These are phyloP conservation scores for Boloria selene DNA, from an alignment of 2,888 invertebrate species.

Conservation along the genomic window DNA sequence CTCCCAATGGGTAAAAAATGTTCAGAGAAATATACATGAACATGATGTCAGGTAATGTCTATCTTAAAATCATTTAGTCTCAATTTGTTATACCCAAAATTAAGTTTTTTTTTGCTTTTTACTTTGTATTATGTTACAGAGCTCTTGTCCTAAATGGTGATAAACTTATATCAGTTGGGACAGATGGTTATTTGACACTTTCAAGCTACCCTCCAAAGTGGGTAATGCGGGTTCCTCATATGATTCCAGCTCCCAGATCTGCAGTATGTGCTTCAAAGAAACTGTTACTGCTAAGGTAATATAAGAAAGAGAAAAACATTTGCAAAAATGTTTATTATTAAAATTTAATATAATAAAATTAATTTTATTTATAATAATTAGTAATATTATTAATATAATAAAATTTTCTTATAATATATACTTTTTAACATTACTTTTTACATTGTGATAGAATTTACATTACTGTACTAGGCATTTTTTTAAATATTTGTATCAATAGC, in stretches of 20 bases:
- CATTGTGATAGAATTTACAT: too few species aligned
- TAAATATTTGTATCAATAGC: not conserved
- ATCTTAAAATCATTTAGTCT: not conserved
- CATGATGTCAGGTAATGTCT: conserved; percentile 88
- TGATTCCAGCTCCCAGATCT: conserved; percentile 84
- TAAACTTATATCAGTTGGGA: conserved; percentile 90
- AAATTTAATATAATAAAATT: too few species aligned
- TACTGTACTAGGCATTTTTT: too few species aligned
- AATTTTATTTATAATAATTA: too few species aligned
- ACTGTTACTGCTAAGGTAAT: conserved; percentile 80
- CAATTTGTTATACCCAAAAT: not conserved
- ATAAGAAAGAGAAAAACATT: not conserved
- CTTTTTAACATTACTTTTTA: too few species aligned
- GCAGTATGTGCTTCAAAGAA: conserved; percentile 78
- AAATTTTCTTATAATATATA: too few species aligned
- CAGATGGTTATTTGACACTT: conserved; percentile 89
- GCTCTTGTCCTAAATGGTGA: conserved; percentile 85
- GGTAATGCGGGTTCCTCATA: conserved; percentile 87
- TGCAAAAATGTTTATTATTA: not conserved
- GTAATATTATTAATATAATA: too few species aligned
- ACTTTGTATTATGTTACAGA: conserved; percentile 59
- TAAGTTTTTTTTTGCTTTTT: too few species aligned
- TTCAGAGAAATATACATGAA: conserved; percentile 90
- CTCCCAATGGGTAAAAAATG: conserved; percentile 91
- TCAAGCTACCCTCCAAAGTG: conserved; percentile 87